Base-by-base conservation (phyloP, 2,113 vertebrate species). In the Trichechus manatus region DNA sequence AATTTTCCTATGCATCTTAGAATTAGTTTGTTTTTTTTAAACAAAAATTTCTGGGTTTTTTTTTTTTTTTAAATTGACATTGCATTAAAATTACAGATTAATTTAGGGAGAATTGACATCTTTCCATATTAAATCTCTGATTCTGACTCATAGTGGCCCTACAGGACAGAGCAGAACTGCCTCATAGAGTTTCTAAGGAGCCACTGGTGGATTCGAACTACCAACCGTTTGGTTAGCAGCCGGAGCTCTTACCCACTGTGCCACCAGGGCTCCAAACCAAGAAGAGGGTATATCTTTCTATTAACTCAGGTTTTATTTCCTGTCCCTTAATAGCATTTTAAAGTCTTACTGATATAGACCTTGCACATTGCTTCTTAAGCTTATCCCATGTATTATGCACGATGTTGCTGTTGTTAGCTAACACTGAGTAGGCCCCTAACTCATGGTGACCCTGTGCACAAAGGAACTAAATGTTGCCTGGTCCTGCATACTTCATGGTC, bases 61-160 rank as follows among this genome's bases (percentile, higher is more conserved):
- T 81, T 25, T 13, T 75, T 75, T 93, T 61, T 39, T 9, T 17
- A 74, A 94, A 90, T 68, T 78, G 39, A 81, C n/a, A 56, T 47
- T 77, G 63, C 25, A 36, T 85, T 88, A 63, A 87, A 72, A 66
- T 66, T 66, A 66, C 11, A 66, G 64, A 78, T 88, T 84, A 78
- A 84, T 36, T 84, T 83, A 86, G 39, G 29, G 42, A 68, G 50
- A 88, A 87, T 2, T 59, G 17, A 68, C 25, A 91, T 61, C 17
- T 36, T 93, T 74, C 70, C 20, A n/a, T 59, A 74, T 56, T 47
- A 93, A 88, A 93, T 91, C n/a, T 91, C 88, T 39, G 47, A 47
- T 47, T 47, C 47, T 1, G 47, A 47, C 47, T 47, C 47, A 47
- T 10, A 47, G 47, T 10, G 47, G 6, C 47, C 47, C 47, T 47